These are phyloP conservation scores for Amblyornis subalaris DNA, from an alignment of 2,113 vertebrate genomes.

Conservation along the genomic window DNA sequence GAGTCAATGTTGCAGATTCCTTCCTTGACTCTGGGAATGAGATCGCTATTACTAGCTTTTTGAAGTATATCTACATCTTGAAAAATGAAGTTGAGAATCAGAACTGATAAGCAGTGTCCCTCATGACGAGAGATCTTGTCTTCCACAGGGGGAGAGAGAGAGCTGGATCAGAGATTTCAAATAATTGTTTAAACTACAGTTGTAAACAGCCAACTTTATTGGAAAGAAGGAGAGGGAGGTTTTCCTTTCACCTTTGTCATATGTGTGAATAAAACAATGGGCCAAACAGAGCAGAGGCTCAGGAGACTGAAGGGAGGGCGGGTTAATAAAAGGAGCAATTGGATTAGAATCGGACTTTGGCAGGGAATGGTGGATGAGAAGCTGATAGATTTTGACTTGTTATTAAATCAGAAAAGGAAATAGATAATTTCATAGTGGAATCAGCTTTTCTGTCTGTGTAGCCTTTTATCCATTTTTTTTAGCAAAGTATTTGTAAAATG, in stretches of 20 bases:
- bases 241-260: constrained; percentile 29
- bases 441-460: neutral
- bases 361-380: constrained; percentile 3
- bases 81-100: neutral
- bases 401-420: constrained; percentile 44
- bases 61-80: neutral
- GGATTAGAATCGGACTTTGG: constrained; percentile 49
- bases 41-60: neutral
- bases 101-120: neutral
- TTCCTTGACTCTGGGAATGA: neutral
- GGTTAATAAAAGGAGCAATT: constrained; percentile 42
- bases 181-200: neutral
- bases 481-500: neutral
- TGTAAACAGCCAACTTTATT: constrained; percentile 27
- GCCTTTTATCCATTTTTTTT: neutral
- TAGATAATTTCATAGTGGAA: neutral
- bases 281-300: constrained; percentile 26
- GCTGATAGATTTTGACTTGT: constrained; percentile 45
- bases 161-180: neutral
- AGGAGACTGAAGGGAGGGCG: neutral
- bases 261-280: constrained; percentile 23
- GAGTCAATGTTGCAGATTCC: neutral
- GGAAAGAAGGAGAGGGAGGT: neutral
- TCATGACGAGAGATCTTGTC: neutral
- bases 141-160: neutral